Evolutionary conservation across 2,888 invertebrate species (phyloP), one percentile per base, ranked within the genome.

Genomic region (Steromphala cineraria): DNA sequence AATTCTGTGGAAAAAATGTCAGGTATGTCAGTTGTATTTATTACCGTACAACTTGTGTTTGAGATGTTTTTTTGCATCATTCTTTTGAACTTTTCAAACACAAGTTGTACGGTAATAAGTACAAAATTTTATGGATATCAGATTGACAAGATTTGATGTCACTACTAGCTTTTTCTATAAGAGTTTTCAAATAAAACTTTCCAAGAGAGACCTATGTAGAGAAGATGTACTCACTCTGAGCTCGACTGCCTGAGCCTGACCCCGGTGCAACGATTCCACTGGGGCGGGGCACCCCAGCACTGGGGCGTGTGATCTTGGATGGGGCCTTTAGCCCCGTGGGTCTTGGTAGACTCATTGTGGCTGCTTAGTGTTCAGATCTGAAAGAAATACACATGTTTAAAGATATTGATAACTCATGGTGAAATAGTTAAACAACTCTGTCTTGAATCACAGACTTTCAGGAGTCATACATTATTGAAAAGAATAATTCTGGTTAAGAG

Each of bases 271-370:
- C 85, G 21, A 89, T 82, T n/a, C 90, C 88, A 13, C 89, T 86
- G 19, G 86, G 85, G n/a, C 83, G 86, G 24, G 89, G 87, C 13
- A 87, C 75, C 15, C 88, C 87, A 15, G 87, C 79, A 17, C 53
- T 19, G 15, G 90, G 89, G 75, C 89, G 86, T 1, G 88, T 87
- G 31, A 90, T 88, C 81, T 90, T 90, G 24, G 89, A 87, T 7
- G 92, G 91, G 76, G 89, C 87, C 85, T 92, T 92, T 78, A 91
- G 82, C 78, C 91, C 92, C 17, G 90, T 86, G 10, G 92, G 90
- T 53, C 88, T 83, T 46, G 90, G 91, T 76, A 88, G 82, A 86
- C 89, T 90, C 91, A 91, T 91, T 75, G 40, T n/a, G 13, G 46
- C 46, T 46, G 46, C 13, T 46, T 13, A 46, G 46, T 46, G 46